Conservation (phyloP, 2,888 invertebrate species). For the Mechanitis mazaeus region DNA sequence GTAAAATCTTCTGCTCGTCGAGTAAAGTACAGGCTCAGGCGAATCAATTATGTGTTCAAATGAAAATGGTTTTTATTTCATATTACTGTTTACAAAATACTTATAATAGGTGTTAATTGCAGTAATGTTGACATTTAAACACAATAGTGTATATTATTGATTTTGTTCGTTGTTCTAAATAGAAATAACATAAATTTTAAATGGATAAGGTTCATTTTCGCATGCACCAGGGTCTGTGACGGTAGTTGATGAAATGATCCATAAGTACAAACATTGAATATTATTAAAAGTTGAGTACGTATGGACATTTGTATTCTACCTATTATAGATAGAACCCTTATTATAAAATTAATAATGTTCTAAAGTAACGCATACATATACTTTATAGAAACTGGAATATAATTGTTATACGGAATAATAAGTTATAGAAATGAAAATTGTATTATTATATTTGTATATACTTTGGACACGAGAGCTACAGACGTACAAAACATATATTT, state of each 20-base stretch:
- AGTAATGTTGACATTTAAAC: constrained; percentile 46
- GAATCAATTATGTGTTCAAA: constrained; percentile 66
- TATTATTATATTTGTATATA: neutral
- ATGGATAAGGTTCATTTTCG: constrained; percentile 25
- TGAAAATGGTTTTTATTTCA: constrained; percentile 47
- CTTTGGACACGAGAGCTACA: constrained; percentile 5
- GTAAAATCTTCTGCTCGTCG: constrained; percentile 26
- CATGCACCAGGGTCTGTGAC: constrained; percentile 21
- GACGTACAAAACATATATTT: neutral
- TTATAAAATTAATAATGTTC: neutral
- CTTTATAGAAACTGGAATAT: neutral
- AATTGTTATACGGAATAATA: neutral
- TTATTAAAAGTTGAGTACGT: neutral
- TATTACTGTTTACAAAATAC: constrained; percentile 49
- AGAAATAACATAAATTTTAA: constrained; percentile 17
- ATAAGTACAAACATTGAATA: neutral
- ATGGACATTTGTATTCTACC: neutral
- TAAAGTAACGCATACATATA: constrained; percentile 5
- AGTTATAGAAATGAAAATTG: neutral
- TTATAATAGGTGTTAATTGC: constrained; percentile 36
- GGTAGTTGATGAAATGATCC: neutral
- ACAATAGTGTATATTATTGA: constrained; percentile 42
- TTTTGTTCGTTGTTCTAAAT: constrained; percentile 32
- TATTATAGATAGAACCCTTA: neutral
- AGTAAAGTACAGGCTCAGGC: constrained; percentile 43